Base-by-base conservation (phyloP, 2,797 vertebrate species). In the Caiman crocodilus region DNA sequence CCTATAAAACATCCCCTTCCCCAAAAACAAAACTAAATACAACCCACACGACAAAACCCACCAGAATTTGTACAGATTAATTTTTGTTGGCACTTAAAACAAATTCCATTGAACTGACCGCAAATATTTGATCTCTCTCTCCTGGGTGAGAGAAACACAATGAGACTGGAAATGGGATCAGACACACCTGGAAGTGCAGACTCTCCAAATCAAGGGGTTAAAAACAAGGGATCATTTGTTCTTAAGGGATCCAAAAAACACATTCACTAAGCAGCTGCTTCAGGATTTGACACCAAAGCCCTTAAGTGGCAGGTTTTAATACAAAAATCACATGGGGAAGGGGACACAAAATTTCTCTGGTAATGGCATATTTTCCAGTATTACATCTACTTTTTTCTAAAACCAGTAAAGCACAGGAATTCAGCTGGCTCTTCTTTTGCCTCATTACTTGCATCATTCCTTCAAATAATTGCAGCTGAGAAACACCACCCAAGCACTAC, bases 211-310 rank as follows among this genome's bases (percentile, higher is more conserved):
- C 90, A 95, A 97, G 94, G 96, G 90, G 94, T 95, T 97, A 97
- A 97, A 97, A 89, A 94, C 94, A 97, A 97, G 88, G 95, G 90
- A 81, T 93, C 94, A 58, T 89, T 96, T 96, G 85, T 93, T 93
- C 92, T 77, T 65, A 90, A 73, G 59, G 90, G 58, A 86, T 69
- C 85, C 73, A 87, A 90, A 95, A 83, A 32, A 5, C 79, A 81
- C 63, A 87, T 88, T 96, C 82, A 87, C 85, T 57, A 94, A 90
- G 83, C 84, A 95, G 94, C 93, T 95, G 94, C 82, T 0, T 0
- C 55, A 65, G 0, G 0, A 85, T 76, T 89, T 83, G 85, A 92
- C 93, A 95, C 74, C 92, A 95, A 97, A 94, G 65, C 55, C 71
- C 85, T 58, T 32, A 18, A 83, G 75, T 2, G 17, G 76, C 78